Base-by-base conservation (phyloP, 1,140 invertebrate genomes). In the Melitaea cinxia region DNA sequence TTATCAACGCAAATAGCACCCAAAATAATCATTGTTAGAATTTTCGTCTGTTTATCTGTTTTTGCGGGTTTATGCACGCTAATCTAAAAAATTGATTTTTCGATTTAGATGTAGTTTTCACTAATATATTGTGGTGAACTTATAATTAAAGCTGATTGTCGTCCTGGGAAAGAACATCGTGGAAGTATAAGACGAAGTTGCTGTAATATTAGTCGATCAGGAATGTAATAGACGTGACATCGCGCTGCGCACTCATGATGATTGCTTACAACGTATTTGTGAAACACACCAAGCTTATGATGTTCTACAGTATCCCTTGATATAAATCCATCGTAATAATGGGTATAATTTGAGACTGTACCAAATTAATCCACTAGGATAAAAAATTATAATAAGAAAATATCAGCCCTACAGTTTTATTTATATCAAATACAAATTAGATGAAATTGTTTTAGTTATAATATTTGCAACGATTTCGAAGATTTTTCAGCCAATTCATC, bases 261-360 rank as follows among this genome's bases (percentile, higher is more conserved):
- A 72, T 57, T 24, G 50, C 2, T 45, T 77, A 14, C 53, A 70
- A 59, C 52, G 68, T 12, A 71, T 88, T 56, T 59, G 39, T 17
- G 83, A 90, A 73, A 88, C 74, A 12, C 80, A 87, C 58, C 53
- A 85, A 12, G 74, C 79, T n/a, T 89, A 85, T 59, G 88, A 91
- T 71, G 58, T 80, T 35, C 63, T 91, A 12, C 78, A 87, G 70
- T 92, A 92, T 78, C 85, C 86, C 56, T 58, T 92, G 9, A 82
- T 91, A 15, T 37, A 14, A 14, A 2, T n/a, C 2, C 12, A 37
- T 3, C 12, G 35, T 14, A 73, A 91, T 70, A 78, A 86, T 73
- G 84, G 64, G 68, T 35, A 70, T 68, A 53, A 28, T 53, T 53
- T 53, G 12, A 24, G 5, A 30, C 28, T 33, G 9, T 17, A 33